These are phyloP conservation scores for Bimastos eiseni DNA, from an alignment of 2,888 invertebrate species.

Conservation along the genomic window DNA sequence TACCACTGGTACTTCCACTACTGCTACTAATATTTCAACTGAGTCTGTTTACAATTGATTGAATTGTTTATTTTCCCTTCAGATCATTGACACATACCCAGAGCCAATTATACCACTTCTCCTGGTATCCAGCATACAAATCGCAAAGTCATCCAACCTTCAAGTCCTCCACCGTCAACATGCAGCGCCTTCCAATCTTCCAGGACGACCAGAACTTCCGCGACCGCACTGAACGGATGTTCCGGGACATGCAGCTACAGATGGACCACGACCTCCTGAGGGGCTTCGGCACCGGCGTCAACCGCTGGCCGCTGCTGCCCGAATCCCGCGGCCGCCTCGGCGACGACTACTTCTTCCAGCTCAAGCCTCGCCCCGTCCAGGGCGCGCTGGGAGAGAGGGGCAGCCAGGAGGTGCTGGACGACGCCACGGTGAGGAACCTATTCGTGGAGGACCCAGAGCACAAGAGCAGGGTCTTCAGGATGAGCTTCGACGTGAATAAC, in stretches of 20 bases:
- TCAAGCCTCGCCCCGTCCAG: conserved; percentile 31
- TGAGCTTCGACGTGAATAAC: conserved; percentile 43
- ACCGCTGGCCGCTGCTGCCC: conserved; percentile 25
- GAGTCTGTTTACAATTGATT: neutral
- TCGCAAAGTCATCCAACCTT: conserved; percentile 26
- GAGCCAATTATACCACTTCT: no score
- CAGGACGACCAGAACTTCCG: conserved; percentile 35
- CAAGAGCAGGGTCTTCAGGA: conserved; percentile 40
- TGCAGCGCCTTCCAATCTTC: conserved; percentile 37
- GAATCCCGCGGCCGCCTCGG: neutral
- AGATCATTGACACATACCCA: neutral
- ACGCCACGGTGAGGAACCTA: conserved; percentile 33
- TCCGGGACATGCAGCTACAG: conserved; percentile 37
- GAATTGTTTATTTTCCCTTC: neutral
- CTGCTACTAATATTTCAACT: no score
- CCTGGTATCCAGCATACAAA: no score
- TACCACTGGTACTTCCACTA: no score
- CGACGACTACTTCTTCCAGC: conserved; percentile 36
- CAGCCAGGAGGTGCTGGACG: conserved; percentile 39
- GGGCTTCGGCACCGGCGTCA: conserved; percentile 27
- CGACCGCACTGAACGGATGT: conserved; percentile 33
- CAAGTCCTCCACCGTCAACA: conserved; percentile 30
- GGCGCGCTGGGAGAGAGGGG: conserved; percentile 21
- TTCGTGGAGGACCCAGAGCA: conserved; percentile 39
- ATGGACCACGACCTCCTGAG: conserved; percentile 37